Evolutionary conservation across 2,113 vertebrate species (phyloP), one percentile per base, ranked within the genome.

Genomic region (Ctenodactylus gundi): DNA sequence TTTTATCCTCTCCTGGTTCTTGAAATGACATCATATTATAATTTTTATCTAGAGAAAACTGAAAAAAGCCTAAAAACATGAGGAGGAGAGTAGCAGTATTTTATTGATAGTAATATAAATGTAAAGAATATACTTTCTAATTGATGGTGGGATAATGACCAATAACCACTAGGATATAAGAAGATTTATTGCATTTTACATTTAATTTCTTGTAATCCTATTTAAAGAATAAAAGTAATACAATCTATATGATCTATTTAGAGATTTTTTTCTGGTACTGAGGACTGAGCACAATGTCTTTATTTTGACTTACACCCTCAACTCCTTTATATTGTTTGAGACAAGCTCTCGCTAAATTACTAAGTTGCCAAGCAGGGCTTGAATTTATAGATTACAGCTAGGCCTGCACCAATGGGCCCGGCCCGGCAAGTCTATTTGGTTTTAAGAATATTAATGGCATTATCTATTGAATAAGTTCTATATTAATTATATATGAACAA

Each of bases 161-260:
- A 64, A 2, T 27, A 53, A 44, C 62, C 88, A 64, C 14, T 97
- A 44, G 7, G 65, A 97, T 89, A 88, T 72, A 93, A 92, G 51
- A 51, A 95, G 89, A 46, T 31, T 13, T 20, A 14, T 55, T 25
- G 2, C 9, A 46, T 60, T 91, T 6, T 36, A 1, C 13, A 65
- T 92, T 93, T 91, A 17, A 10, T 89, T 96, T 96, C 80, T 90
- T 94, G 65, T 14, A 89, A 85, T 87, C 53, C 36, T 81, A 85
- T n/a, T 94, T 36, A 92, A 96, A 94, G 39, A 36, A 77, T 57
- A 18, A 72, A 89, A 70, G 68, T n/a, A n/a, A n/a, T n/a, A 64
- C 25, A 41, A 20, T 68, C 9, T 6, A 67, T 73, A 10, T 55
- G 21, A 12, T 55, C 4, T 81, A 36, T 41, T 65, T n/a, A n/a